Base-by-base conservation (phyloP, 2,797 vertebrate genomes). In the Artibeus jamaicensis region DNA sequence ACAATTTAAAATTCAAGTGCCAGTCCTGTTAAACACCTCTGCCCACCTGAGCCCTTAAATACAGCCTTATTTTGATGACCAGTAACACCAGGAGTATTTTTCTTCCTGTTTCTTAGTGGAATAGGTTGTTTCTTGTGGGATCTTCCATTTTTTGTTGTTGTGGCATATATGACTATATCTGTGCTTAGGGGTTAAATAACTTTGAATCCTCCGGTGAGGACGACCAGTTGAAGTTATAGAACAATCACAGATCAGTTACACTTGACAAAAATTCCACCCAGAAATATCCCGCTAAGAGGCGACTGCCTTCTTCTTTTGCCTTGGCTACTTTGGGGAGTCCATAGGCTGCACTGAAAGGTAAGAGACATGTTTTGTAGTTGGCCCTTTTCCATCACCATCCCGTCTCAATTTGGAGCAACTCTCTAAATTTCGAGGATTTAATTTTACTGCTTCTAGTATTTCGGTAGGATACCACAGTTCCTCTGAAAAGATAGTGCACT, bases 241-340 rank as follows among this genome's bases (percentile, higher is more conserved):
- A 86, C 29, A 90, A 78, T 42, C 22, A 26, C 9, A n/a, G 74
- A 88, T 44, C 62, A 65, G 1, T 88, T 84, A 62, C 12, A 50
- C 46, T 42, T 78, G 46, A 26, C 24, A 79, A 78, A 81, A 83
- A 26, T 46, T 50, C 46, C 53, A 39, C 16, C 32, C 3, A 87
- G 67, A 84, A 55, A 53, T 93, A 95, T 84, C 97, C 89, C 87
- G 19, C 26, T 50, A 87, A 53, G 65, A 89, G 50, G 32, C 22
- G 15, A 95, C 53, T 68, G 71, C 53, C 46, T 57, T 26, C 39
- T 71, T 96, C n/a, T 73, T 82, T 94, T 83, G 55, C 39, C 55
- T 84, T 78, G 34, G 37, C 85, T 94, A 39, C 55, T 94, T 92
- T 94, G 8, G 29, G 48, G 42, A 77, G 48, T 21, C 46, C 48